These are phyloP conservation scores for Sarcophaga bullata DNA, from an alignment of 1,140 invertebrate genomes.

Conservation along the genomic window DNA sequence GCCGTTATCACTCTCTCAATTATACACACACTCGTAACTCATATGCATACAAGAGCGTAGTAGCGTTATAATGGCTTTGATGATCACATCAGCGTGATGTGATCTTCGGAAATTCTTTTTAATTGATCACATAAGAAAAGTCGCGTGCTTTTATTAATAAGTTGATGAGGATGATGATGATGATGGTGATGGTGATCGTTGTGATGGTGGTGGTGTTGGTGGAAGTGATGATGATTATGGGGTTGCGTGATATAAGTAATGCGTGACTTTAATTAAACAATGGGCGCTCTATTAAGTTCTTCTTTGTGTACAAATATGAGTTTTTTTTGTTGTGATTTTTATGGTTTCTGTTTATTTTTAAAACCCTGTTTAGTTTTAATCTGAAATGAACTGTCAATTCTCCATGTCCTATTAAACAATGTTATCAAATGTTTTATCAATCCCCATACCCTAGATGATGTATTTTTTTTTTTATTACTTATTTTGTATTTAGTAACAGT, in stretches of 20 bases:
- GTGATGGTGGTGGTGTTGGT: neutral
- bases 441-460: neutral
- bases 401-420: neutral
- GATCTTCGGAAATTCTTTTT: constrained; percentile 21
- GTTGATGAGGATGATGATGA: neutral
- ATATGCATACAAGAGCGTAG: too few relatives aligned
- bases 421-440: neutral
- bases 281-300: constrained; percentile 42
- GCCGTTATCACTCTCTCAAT: too few relatives aligned
- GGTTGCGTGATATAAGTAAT: constrained; percentile 31
- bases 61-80: neutral
- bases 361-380: neutral
- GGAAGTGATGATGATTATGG: neutral
- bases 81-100: constrained; percentile 17
- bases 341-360: neutral
- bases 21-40: too few relatives aligned
- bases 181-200: neutral
- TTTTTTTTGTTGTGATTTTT: constrained; percentile 14
- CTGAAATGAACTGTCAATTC: too few relatives aligned
- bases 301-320: neutral
- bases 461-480: constrained; percentile 35
- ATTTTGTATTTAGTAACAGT: too few relatives aligned
- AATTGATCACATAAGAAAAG: constrained; percentile 16
- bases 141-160: constrained; percentile 27
- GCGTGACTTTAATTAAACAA: constrained; percentile 61